Evolutionary conservation across 2,888 invertebrate species (phyloP), one percentile per base, ranked within the genome.

Genomic region (Cephonodes hylas): DNA sequence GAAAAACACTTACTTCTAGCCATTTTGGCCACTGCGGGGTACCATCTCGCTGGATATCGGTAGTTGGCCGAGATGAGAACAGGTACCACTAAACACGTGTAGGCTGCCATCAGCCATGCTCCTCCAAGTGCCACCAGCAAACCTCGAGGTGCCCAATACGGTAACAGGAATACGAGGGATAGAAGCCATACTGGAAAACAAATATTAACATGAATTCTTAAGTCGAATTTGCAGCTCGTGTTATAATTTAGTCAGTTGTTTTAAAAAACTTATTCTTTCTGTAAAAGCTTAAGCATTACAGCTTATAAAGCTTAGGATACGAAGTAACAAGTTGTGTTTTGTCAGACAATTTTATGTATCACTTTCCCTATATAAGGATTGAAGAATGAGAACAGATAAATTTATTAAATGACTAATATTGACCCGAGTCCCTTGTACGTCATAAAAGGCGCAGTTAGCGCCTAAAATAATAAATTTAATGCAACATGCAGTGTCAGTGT

Each of bases 61-160:
- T 95, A 95, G 86, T 95, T 95, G 61, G 95, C 95, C 0, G 95
- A 95, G 62, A 95, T 94, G 59, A 95, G 91, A 42, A 95, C 91
- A 0, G 95, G 95, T 15, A 95, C 84, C 48, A 96, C 95, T 18
- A 95, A 84, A 73, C 94, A 95, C 1, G 95, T 94, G 81, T 95
- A 95, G 1, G 94, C 93, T 0, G 94, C 94, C 83, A 94, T 89
- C 74, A 94, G 90, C 90, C 93, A 92, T 63, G 94, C 94, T 4
- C 94, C 89, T 57, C 94, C 94, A 1, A 93, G 79, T 66, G 95
- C 95, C 53, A 95, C 93, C 64, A 95, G 83, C 46, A 95, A 79
- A 1, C 95, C 95, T 25, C 93, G 88, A 2, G 94, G 94, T 1
- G 93, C 93, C 85, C 95, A 95, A 76, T 89, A 93, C 0, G 95